Evolutionary conservation across 2,113 vertebrate genomes (phyloP).

Genomic region (Colius striatus): DNA sequence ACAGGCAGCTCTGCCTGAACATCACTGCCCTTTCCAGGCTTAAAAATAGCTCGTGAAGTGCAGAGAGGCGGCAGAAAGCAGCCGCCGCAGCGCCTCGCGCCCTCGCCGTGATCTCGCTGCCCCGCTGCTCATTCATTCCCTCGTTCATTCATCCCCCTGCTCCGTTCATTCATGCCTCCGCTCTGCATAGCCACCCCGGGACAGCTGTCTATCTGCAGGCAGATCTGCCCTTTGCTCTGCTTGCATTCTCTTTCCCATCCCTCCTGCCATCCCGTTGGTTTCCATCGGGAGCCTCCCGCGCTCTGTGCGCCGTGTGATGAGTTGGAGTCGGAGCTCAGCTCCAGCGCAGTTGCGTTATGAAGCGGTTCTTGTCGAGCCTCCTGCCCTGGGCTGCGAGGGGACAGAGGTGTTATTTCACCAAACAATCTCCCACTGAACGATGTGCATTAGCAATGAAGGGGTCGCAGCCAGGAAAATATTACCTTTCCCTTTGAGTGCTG

Average conservation of each 20-base stretch:
- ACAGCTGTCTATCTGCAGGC: neutral
- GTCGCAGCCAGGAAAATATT: conserved; percentile 85
- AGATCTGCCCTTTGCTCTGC: rapidly evolving
- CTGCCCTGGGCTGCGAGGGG: conserved; percentile 59
- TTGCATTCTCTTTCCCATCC: neutral
- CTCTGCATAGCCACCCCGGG: rapidly evolving
- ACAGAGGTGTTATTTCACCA: conserved; percentile 84
- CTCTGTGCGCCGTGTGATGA: rapidly evolving
- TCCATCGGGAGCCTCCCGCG: rapidly evolving
- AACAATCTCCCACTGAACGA: conserved; percentile 70
- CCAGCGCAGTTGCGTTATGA: neutral
- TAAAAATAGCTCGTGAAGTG: neutral
- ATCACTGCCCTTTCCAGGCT: neutral
- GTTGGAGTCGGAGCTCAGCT: neutral
- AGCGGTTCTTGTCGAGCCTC: conserved; percentile 72
- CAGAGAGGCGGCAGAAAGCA: neutral
- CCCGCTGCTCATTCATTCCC: neutral
- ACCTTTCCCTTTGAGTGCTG: conserved; percentile 82
- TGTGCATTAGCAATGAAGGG: conserved; percentile 79
- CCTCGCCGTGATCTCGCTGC: neutral
- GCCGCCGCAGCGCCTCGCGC: neutral
- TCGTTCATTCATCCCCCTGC: neutral
- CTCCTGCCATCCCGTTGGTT: neutral
- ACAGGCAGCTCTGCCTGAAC: neutral
- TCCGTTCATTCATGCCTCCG: neutral